Evolutionary conservation across 2,888 invertebrate species (phyloP).

Genomic region (Acanthacorydalis orientalis): DNA sequence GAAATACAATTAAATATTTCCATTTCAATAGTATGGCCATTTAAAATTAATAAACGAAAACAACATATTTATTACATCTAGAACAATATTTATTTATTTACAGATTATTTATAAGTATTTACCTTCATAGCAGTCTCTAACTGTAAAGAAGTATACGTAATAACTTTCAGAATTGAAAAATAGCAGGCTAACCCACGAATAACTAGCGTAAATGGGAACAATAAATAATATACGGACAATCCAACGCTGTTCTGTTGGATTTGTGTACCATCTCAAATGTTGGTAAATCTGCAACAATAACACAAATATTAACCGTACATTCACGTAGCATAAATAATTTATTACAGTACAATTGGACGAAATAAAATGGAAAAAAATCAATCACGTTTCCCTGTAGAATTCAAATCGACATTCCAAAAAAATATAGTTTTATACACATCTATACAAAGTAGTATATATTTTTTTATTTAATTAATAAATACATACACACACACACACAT

Average conservation of each 20-base stretch:
- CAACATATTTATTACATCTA: neutral
- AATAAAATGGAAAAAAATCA: too few species aligned
- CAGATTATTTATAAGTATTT: constrained; percentile 12
- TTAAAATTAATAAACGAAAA: too few species aligned
- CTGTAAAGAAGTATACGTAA: constrained; percentile 97
- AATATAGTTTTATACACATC: too few species aligned
- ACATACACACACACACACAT: too few species aligned
- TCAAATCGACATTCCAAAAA: too few species aligned
- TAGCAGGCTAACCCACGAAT: constrained; percentile 94
- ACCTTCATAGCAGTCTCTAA: constrained; percentile 99
- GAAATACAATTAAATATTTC: neutral
- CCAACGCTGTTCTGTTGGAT: constrained; percentile 98
- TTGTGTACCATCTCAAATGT: constrained; percentile 96
- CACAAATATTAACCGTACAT: neutral
- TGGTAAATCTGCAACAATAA: constrained; percentile 73
- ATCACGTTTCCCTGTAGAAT: too few species aligned
- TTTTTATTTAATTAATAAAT: too few species aligned
- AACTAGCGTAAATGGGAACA: constrained; percentile 96
- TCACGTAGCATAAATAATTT: too few species aligned
- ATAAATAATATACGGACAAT: constrained; percentile 97
- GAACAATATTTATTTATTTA: neutral
- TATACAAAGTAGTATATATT: too few species aligned
- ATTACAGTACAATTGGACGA: too few species aligned
- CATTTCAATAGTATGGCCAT: too few species aligned
- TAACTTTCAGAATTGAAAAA: constrained; percentile 97